phyloP scores from a whole-genome alignment of 2,888 invertebrate genomes.

The Chorisops tibialis region DNA sequence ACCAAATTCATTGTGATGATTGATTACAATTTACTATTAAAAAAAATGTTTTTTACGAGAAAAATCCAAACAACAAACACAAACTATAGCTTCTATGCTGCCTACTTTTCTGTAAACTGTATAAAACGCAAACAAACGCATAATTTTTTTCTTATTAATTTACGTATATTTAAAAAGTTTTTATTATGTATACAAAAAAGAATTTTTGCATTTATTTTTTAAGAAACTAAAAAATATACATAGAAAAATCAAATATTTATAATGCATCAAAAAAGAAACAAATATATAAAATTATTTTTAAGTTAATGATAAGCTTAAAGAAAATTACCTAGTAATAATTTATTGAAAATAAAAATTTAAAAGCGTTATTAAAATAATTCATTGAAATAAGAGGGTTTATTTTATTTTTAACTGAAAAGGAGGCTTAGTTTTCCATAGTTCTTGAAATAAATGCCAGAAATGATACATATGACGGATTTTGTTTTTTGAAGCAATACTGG shows the following conservation, averaged over 20 bases:
- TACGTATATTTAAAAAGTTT: slow-evolving; percentile 9
- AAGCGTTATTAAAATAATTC: slow-evolving; percentile 7
- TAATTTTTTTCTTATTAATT: not conserved
- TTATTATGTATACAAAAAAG: not conserved
- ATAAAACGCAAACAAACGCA: not conserved
- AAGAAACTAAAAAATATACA: slow-evolving; percentile 1
- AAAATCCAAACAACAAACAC: too few relatives aligned
- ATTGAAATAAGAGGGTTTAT: too few relatives aligned
- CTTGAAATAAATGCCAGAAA: too few relatives aligned
- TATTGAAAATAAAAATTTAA: slow-evolving; percentile 29
- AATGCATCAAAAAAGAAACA: slow-evolving; percentile 10
- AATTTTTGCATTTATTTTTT: slow-evolving; percentile 15
- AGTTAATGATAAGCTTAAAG: not conserved
- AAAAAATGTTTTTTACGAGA: too few relatives aligned
- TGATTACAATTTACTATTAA: too few relatives aligned
- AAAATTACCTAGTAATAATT: slow-evolving; percentile 25
- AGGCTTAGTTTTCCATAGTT: too few relatives aligned
- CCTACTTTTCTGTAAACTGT: slow-evolving; percentile 20
- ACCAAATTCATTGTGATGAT: too few relatives aligned
- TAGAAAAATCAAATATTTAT: slow-evolving; percentile 9
- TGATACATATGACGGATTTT: too few relatives aligned
- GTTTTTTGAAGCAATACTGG: too few relatives aligned
- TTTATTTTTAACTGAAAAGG: too few relatives aligned
- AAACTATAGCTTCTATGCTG: slow-evolving; percentile 6
- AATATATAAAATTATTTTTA: slow-evolving; percentile 12